Percentiles rank a stretch among this genome's conserved stretches.
These are phyloP conservation scores for Sisyra nigra DNA, from an alignment of 2,888 invertebrate species.

Conservation along the genomic window DNA sequence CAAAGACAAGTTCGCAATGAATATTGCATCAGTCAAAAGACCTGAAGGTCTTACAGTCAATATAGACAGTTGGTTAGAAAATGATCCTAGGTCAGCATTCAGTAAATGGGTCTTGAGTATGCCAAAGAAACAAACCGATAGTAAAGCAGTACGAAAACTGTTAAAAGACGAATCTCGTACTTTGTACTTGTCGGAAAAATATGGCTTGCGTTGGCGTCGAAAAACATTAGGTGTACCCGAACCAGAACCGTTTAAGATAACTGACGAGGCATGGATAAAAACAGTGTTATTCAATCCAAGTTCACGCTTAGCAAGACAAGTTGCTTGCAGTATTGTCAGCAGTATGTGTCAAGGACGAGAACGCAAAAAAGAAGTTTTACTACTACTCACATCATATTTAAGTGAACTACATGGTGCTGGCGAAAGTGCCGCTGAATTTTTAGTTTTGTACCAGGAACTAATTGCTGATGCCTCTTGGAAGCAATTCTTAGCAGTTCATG, in stretches of 20 bases:
- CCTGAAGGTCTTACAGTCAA: constrained; percentile 48
- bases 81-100: constrained; percentile 51
- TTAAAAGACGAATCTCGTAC: constrained; percentile 14
- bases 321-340: constrained; percentile 78
- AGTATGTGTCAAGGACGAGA: constrained; percentile 56
- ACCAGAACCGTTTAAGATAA: constrained; percentile 40
- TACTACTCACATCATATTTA: constrained; percentile 75
- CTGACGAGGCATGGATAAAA: constrained; percentile 70
- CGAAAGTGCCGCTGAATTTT: constrained; percentile 83
- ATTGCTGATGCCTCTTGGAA: constrained; percentile 84
- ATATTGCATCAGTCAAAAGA: constrained; percentile 30
- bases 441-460: constrained; percentile 70
- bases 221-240: constrained; percentile 22
- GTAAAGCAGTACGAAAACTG: constrained; percentile 22
- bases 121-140: constrained; percentile 29
- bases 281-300: constrained; percentile 87
- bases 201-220: constrained; percentile 49
- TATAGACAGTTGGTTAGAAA: constrained; percentile 55
- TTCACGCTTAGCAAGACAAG: constrained; percentile 73
- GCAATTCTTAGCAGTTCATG: constrained; percentile 77
- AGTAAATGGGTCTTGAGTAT: constrained; percentile 53
- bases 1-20: constrained; percentile 35
- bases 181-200: constrained; percentile 58
- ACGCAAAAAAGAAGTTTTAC: constrained; percentile 56
- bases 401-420: constrained; percentile 76